These are phyloP conservation scores for Sorex maritimensis DNA, from an alignment of 2,797 vertebrate species.

Conservation along the genomic window DNA sequence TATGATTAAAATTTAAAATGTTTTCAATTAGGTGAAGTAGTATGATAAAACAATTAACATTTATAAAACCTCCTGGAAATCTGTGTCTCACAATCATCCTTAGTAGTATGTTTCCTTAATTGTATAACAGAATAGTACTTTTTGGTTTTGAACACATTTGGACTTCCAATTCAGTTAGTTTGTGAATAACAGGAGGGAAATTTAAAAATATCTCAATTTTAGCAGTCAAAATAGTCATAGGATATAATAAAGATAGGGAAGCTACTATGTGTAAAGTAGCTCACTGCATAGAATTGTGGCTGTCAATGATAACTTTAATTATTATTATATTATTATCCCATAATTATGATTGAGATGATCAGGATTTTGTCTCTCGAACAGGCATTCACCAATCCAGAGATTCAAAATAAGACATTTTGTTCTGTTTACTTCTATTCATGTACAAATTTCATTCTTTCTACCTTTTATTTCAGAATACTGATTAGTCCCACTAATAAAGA, in stretches of 20 bases:
- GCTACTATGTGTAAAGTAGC: background rate
- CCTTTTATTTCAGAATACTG: background rate
- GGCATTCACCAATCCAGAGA: background rate
- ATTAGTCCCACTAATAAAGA: conserved; percentile 4
- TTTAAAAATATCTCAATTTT: background rate
- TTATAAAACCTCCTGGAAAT: conserved; percentile 7
- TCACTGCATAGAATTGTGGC: background rate
- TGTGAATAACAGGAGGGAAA: conserved; percentile 35
- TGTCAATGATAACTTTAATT: background rate
- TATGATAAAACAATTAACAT: background rate
- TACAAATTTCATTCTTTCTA: conserved; percentile 14
- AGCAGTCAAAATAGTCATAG: conserved; percentile 15
- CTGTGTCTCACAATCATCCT: too few species aligned
- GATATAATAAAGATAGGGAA: too few species aligned
- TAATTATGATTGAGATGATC: conserved; percentile 15
- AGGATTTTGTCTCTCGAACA: background rate
- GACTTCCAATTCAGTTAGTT: background rate
- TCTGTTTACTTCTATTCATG: background rate
- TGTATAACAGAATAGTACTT: background rate
- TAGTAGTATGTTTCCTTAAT: background rate
- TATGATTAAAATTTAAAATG: conserved; percentile 11
- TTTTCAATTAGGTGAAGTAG: background rate
- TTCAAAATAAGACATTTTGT: background rate
- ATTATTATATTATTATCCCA: conserved; percentile 1
- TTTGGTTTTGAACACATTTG: background rate